Conservation (phyloP, 2,888 invertebrate species). For the Chrysopilus asiliformis region DNA sequence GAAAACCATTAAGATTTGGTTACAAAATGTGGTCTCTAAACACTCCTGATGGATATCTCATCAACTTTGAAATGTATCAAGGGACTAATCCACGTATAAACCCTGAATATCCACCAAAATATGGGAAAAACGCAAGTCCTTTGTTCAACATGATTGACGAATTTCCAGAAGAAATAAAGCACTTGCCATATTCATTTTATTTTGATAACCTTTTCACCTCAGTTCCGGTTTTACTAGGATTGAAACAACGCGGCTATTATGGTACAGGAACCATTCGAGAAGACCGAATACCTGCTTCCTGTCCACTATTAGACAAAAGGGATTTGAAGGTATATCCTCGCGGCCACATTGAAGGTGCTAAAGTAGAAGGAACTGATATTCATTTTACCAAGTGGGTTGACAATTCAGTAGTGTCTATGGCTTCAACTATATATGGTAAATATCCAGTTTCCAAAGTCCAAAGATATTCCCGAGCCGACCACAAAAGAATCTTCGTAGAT, state of each 20-base stretch:
- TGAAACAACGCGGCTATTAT: conserved; percentile 9
- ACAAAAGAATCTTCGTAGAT: conserved; percentile 10
- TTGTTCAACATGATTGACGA: no score
- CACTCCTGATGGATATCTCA: conserved; percentile 16
- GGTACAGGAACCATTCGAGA: conserved; percentile 5
- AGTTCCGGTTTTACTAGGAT: conserved; percentile 13
- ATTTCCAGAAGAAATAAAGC: conserved; percentile 12
- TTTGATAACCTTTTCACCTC: conserved; percentile 19
- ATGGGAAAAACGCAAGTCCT: conserved; percentile 20
- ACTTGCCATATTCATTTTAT: conserved; percentile 16
- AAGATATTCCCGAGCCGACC: conserved; percentile 5
- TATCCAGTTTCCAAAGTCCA: conserved; percentile 6
- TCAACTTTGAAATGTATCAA: conserved; percentile 21
- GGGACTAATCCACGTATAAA: conserved; percentile 19
- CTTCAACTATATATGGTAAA: conserved; percentile 11
- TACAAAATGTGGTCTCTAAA: conserved; percentile 22
- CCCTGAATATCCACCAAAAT: conserved; percentile 14
- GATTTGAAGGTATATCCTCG: conserved; percentile 9
- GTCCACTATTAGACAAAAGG: conserved; percentile 6
- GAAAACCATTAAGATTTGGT: conserved; percentile 23
- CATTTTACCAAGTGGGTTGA: conserved; percentile 19
- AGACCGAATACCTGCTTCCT: no score
- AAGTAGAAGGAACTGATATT: conserved; percentile 13
- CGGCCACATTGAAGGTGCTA: conserved; percentile 7
- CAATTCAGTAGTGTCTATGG: conserved; percentile 21